A percentile compares a stretch with the other conserved stretches of the same genome.
These are phyloP conservation scores for Rhagonycha fulva DNA, from an alignment of 2,888 invertebrate species.

Conservation along the genomic window DNA sequence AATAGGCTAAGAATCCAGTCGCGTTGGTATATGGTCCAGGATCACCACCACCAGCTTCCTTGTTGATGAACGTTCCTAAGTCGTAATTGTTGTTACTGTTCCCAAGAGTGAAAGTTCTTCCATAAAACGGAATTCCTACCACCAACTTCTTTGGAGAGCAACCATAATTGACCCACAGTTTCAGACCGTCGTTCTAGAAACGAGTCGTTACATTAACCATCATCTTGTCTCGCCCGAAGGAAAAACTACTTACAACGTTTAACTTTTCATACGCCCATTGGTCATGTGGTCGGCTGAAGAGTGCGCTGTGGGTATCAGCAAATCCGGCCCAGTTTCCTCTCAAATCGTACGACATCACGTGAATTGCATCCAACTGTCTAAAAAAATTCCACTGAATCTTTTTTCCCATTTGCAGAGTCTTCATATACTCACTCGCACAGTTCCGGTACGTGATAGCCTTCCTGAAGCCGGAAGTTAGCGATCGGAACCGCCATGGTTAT, in stretches of 20 bases:
- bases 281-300: constrained; percentile 84
- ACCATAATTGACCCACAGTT: constrained; percentile 87
- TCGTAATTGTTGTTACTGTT: constrained; percentile 82
- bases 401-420: too few relatives aligned
- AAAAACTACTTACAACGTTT: constrained; percentile 75
- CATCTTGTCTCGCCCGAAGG: background rate
- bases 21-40: constrained; percentile 87
- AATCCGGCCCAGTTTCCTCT: constrained; percentile 91
- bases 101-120: constrained; percentile 81
- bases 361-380: constrained; percentile 78
- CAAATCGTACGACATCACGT: constrained; percentile 86
- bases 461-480: constrained; percentile 83
- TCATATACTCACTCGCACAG: constrained; percentile 74
- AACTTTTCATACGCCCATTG: constrained; percentile 88
- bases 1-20: constrained; percentile 85
- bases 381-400: constrained; percentile 28
- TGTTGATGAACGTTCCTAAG: constrained; percentile 85
- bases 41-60: constrained; percentile 85
- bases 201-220: constrained; percentile 4
- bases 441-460: constrained; percentile 90
- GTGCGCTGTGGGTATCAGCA: constrained; percentile 86
- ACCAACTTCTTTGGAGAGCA: constrained; percentile 86
- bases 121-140: constrained; percentile 89
- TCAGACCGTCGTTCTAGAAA: constrained; percentile 81
- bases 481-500: constrained; percentile 89